Conservation (phyloP, 2,113 vertebrate genomes). For the Salvelinus fontinalis region DNA sequence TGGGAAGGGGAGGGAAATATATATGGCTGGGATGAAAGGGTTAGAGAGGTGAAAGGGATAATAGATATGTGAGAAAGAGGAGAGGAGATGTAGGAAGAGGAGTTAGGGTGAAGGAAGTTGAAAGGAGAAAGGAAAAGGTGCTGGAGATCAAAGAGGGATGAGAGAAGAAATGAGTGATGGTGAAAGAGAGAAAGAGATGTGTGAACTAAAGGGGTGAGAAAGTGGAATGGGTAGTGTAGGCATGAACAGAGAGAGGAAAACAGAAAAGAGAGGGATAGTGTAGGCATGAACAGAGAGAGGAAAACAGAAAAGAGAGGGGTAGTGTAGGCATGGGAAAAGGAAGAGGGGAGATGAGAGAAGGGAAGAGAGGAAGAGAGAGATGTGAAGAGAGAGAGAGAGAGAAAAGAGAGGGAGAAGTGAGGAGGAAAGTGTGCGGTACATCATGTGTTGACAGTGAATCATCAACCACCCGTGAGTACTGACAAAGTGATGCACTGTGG, state of each 20-base stretch:
- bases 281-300: neutral
- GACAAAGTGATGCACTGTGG: slow-evolving; percentile 45
- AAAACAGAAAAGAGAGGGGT: neutral
- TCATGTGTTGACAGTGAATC: slow-evolving; percentile 50
- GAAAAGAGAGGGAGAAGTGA: neutral
- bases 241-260: neutral
- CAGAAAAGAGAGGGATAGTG: neutral
- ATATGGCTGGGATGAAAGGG: no score
- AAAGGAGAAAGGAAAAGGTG: no score
- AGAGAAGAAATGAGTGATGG: no score
- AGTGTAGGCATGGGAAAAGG: neutral
- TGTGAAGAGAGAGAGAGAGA: neutral
- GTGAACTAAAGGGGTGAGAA: no score
- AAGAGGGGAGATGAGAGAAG: neutral
- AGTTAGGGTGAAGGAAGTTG: no score
- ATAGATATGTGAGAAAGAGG: no score
- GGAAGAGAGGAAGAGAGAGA: slow-evolving; percentile 20
- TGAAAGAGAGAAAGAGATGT: no score
- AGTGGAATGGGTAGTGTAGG: neutral
- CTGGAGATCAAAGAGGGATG: no score
- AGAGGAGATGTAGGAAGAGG: no score
- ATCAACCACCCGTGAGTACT: slow-evolving; percentile 49
- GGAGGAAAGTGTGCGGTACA: slow-evolving; percentile 5
- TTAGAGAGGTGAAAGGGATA: no score
- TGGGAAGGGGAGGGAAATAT: no score